Evolutionary conservation across 2,888 invertebrate species (phyloP).

Genomic region (Aphidius colemani): DNA sequence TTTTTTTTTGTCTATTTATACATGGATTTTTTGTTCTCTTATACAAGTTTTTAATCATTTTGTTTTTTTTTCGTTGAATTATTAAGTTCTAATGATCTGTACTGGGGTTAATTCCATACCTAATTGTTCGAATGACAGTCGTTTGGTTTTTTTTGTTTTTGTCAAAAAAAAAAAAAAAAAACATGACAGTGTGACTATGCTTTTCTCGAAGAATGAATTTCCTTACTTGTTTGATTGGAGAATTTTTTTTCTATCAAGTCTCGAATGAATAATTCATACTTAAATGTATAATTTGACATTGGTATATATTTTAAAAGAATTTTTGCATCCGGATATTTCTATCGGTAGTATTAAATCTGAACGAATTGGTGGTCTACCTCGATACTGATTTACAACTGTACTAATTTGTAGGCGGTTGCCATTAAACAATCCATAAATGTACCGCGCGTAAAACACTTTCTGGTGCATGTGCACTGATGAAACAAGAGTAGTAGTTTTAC

Average conservation of each 20-base stretch:
- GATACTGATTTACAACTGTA: conserved; percentile 59
- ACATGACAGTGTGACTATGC: no score
- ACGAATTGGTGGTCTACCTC: conserved; percentile 50
- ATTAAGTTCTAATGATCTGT: not conserved
- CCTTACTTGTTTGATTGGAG: not conserved
- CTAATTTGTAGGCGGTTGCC: conserved; percentile 60
- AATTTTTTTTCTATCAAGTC: no score
- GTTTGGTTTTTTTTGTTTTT: no score
- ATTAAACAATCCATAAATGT: conserved; percentile 60
- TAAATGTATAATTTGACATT: no score
- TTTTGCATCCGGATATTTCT: conserved; percentile 25
- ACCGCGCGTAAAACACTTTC: conserved; percentile 55
- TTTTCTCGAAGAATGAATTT: not conserved
- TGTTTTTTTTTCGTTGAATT: not conserved
- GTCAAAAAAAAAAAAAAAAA: no score
- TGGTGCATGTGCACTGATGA: conserved; percentile 11
- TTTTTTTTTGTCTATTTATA: no score
- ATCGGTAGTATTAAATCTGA: conserved; percentile 40
- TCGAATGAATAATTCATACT: no score
- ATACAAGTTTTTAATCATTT: not conserved
- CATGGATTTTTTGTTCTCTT: no score
- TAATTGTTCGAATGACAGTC: no score
- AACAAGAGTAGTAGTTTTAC: conserved; percentile 12
- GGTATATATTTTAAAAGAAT: conserved; percentile 12
- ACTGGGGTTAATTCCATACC: no score